Evolutionary conservation across 1,140 invertebrate genomes (phyloP).

Genomic region (Cyrtorhinus lividipennis): DNA sequence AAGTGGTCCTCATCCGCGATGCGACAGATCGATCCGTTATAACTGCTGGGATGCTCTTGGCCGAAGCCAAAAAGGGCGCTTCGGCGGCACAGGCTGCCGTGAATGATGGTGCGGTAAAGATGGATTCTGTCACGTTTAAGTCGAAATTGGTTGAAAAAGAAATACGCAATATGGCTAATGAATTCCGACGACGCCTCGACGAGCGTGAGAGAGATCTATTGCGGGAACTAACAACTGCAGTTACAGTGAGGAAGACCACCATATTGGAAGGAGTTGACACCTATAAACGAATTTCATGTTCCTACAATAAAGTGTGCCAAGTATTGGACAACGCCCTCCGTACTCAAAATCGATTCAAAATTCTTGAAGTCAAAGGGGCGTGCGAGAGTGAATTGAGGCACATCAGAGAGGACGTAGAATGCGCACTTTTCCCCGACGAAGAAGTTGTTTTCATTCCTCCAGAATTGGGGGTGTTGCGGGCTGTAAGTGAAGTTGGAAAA

Average conservation of each 20-base stretch:
- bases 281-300: conserved; percentile 43
- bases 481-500: conserved; percentile 34
- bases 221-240: conserved; percentile 56
- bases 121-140: conserved; percentile 49
- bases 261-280: conserved; percentile 57
- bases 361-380: conserved; percentile 53
- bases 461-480: conserved; percentile 34
- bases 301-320: conserved; percentile 48
- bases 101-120: conserved; percentile 43
- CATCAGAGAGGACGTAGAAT: conserved; percentile 36
- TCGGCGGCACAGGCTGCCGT: conserved; percentile 38
- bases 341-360: conserved; percentile 42
- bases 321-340: conserved; percentile 44
- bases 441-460: conserved; percentile 39
- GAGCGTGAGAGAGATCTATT: conserved; percentile 63
- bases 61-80: conserved; percentile 35
- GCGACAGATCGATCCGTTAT: conserved; percentile 44
- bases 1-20: conserved; percentile 47
- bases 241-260: conserved; percentile 51
- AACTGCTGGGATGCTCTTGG: conserved; percentile 32
- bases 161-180: conserved; percentile 48
- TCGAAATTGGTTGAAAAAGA: conserved; percentile 51
- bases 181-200: conserved; percentile 50
- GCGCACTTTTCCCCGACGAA: conserved; percentile 40
- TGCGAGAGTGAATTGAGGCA: conserved; percentile 54